These are phyloP conservation scores for Bombyx mori DNA, from an alignment of 1,140 invertebrate species.

Conservation along the genomic window ASM3026992v2 NC_085107.1:7857501-7858000, in stretches of 20 bases:
- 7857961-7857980: too few species aligned
- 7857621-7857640: slow-evolving; percentile 20
- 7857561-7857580: slow-evolving; percentile 18
- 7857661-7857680: slow-evolving; percentile 18
- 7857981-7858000: too few species aligned
- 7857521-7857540: slow-evolving; percentile 14
- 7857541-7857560: slow-evolving; percentile 16
- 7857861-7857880: too few species aligned
- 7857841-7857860: too few species aligned
- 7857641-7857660: slow-evolving; percentile 14
- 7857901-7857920: too few species aligned
- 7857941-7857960: too few species aligned
- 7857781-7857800: not conserved
- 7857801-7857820: not conserved
- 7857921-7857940: too few species aligned
- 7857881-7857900: too few species aligned
- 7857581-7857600: slow-evolving; percentile 11
- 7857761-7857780: not conserved
- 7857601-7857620: slow-evolving; percentile 22
- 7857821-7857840: not conserved
- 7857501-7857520: not conserved
- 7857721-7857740: not conserved
- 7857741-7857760: too few species aligned
- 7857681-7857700: slow-evolving; percentile 1
- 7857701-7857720: not conserved